These are phyloP conservation scores for Calliphora vomitoria DNA, from an alignment of 2,888 invertebrate species.

Conservation along the genomic window DNA sequence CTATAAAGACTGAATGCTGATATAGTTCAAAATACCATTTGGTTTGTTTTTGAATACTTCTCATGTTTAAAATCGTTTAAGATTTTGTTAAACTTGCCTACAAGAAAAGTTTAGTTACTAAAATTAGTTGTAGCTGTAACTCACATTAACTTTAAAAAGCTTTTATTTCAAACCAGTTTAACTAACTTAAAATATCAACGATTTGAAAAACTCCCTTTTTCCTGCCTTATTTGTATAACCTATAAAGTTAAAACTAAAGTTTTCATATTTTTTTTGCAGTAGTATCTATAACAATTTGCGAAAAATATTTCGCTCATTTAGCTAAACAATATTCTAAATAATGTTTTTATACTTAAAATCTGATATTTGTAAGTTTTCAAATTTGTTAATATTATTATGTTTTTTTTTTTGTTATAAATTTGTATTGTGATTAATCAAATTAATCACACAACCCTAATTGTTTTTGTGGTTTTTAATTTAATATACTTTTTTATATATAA, in stretches of 20 bases:
- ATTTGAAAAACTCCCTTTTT: not conserved
- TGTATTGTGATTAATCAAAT: conserved; percentile 36
- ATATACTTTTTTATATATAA: conserved; percentile 5
- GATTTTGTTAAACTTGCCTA: no score
- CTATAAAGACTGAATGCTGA: no score
- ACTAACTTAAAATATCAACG: not conserved
- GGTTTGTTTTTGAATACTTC: no score
- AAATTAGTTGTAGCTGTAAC: no score
- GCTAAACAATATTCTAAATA: no score
- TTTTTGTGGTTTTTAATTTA: not conserved
- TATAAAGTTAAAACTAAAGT: not conserved
- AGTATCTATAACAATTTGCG: not conserved
- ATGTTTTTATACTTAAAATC: no score
- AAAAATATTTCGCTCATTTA: not conserved
- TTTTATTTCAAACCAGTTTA: no score
- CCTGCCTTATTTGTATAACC: not conserved
- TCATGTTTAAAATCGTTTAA: no score
- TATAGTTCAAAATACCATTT: no score
- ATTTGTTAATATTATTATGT: not conserved
- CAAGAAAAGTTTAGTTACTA: no score
- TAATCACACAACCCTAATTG: conserved; percentile 42
- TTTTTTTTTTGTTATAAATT: conserved; percentile 3
- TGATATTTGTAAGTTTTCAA: no score
- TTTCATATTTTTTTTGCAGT: not conserved
- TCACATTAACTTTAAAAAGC: no score